phyloP scores from a whole-genome alignment of 2,113 vertebrate genomes.

The Ciconia stormi region DNA sequence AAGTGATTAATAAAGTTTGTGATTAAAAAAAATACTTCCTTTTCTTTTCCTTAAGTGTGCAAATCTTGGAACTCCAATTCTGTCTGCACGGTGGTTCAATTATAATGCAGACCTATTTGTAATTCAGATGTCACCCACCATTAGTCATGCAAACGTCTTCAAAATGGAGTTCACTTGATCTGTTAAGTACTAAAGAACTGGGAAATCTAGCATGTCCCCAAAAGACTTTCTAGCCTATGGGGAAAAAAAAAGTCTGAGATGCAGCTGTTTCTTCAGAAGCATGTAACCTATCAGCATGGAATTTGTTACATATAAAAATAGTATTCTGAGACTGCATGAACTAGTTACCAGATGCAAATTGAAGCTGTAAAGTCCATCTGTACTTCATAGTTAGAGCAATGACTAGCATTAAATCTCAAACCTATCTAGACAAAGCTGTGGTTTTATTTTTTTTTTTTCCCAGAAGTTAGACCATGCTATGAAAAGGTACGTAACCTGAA shows the following conservation, averaged over 20 bases:
- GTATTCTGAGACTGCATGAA: not conserved
- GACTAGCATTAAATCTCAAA: not conserved
- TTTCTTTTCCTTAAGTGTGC: conserved; percentile 43
- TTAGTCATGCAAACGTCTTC: not conserved
- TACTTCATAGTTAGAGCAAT: not conserved
- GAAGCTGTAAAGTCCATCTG: not conserved
- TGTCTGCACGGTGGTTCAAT: not conserved
- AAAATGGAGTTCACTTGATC: conserved; percentile 1
- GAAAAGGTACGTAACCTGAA: not conserved
- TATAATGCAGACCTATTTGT: not conserved
- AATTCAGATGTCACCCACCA: conserved; percentile 30
- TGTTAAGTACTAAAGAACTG: conserved; percentile 3
- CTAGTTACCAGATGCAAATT: not conserved
- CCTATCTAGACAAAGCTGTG: not conserved
- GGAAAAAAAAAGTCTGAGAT: not conserved
- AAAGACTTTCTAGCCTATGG: not conserved
- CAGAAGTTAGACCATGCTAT: not conserved
- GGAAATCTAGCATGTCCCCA: not conserved
- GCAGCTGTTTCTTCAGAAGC: not conserved
- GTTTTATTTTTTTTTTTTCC: not conserved
- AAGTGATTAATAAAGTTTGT: conserved; percentile 75
- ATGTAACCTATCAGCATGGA: not conserved
- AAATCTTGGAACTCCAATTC: conserved; percentile 41
- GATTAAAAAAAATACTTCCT: conserved; percentile 50
- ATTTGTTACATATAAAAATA: not conserved